Conservation (phyloP, 2,113 vertebrate genomes). For the Acinonyx jubatus region DNA sequence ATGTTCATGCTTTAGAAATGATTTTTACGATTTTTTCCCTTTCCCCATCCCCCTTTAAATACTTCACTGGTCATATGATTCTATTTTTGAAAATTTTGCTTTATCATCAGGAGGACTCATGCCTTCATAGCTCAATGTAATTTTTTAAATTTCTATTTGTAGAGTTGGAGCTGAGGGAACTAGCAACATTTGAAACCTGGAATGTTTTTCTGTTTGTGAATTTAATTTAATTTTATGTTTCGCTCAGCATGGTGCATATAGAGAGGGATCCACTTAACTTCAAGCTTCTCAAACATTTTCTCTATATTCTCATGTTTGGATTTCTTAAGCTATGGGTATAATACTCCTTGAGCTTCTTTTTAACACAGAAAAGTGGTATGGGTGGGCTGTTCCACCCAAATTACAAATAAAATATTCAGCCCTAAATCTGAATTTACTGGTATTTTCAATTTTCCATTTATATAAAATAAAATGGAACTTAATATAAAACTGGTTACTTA, state of each 20-base stretch:
- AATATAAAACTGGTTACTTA: constrained; percentile 5
- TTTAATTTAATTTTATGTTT: constrained; percentile 65
- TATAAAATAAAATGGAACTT: constrained; percentile 1
- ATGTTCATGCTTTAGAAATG: neutral
- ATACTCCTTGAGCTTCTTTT: neutral
- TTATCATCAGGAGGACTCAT: neutral
- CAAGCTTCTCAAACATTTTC: constrained; percentile 2
- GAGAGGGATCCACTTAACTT: constrained; percentile 41
- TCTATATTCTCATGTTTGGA: neutral
- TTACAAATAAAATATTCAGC: neutral
- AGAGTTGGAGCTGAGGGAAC: neutral
- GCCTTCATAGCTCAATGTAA: neutral
- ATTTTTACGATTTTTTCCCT: neutral
- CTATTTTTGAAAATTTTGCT: neutral
- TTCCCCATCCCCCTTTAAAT: neutral
- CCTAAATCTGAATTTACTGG: constrained; percentile 10
- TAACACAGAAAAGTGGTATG: neutral
- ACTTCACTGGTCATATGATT: neutral
- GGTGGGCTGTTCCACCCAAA: neutral
- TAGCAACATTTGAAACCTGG: constrained; percentile 32
- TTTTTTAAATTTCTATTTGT: neutral
- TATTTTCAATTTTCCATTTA: neutral
- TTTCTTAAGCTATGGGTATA: neutral
- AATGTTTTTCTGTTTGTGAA: neutral
- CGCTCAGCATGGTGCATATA: constrained; percentile 2